Conservation (phyloP, 2,888 invertebrate species). For the Linnaemya vulpina region DNA sequence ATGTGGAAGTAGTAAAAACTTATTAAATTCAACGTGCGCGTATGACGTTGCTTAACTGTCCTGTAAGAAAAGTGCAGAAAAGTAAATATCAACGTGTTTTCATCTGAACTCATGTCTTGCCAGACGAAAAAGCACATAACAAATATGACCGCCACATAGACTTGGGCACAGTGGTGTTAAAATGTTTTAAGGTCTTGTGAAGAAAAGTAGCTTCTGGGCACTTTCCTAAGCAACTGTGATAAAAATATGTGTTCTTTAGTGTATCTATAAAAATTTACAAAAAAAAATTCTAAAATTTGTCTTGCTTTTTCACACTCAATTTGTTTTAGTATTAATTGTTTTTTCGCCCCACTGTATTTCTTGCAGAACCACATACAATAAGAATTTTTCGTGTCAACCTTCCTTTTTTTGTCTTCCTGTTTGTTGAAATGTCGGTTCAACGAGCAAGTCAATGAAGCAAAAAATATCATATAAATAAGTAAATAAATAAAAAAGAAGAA, state of each 20-base stretch:
- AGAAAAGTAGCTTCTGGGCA: not conserved
- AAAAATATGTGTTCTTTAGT: not conserved
- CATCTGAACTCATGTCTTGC: not conserved
- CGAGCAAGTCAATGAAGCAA: constrained; percentile 2
- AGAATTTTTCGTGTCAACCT: not conserved
- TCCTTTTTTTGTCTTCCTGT: not conserved
- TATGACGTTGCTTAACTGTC: not conserved
- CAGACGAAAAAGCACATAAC: not conserved
- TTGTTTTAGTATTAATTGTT: not conserved
- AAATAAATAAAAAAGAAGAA: not conserved
- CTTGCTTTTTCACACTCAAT: too few species aligned
- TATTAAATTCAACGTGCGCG: not conserved
- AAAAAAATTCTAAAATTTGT: too few species aligned
- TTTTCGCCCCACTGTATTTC: not conserved
- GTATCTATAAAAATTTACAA: not conserved
- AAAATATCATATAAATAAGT: constrained; percentile 2
- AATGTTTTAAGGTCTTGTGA: not conserved
- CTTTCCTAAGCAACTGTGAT: not conserved
- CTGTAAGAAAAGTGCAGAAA: not conserved
- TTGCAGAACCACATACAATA: not conserved
- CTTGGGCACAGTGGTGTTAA: not conserved
- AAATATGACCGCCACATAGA: not conserved
- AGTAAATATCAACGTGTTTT: not conserved
- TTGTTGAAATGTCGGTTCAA: not conserved
- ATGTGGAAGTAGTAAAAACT: not conserved